Evolutionary conservation across 2,888 invertebrate genomes (phyloP), one percentile per base, ranked within the genome.

Genomic region (Drosophila kuntzei): DNA sequence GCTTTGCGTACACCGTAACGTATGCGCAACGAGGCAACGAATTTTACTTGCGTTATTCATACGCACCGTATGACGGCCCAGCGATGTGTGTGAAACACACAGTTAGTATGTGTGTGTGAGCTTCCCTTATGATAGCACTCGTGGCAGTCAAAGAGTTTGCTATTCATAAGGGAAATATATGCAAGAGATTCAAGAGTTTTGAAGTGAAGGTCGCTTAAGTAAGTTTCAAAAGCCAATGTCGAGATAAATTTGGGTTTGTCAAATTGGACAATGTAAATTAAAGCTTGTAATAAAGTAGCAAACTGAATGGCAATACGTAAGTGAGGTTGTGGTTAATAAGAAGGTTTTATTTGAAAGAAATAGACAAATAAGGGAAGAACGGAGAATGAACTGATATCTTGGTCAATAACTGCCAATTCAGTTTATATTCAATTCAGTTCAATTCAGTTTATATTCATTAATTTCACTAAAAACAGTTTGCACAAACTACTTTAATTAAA

Each of bases 171-270:
- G 54, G 70, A 73, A 53, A 59, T 63, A 75, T 58, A 69, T 63
- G 64, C 54, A 72, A 61, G 62, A 78, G 66, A 81, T 84, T 65
- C 54, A 65, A 78, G 71, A 64, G 72, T 60, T 50, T 55, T 59
- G 37, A 76, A 66, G 64, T 78, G 81, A 79, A 79, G 79, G 85
- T 79, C 85, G 85, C 71, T 81, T 74, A 84, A 80, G 79, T 71
- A 74, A 78, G 81, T 84, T 78, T 65, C 12, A 54, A 68, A 53
- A 50, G 57, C 50, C 51, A 67, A 68, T 74, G 62, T 57, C 62
- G 29, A 74, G 69, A 57, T 74, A 72, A 41, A 51, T 41, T 37
- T 44, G 16, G n/a, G 37, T 51, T 63, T 18, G 22, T 32, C 16
- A 18, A 32, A 20, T 25, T 46, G 53, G 25, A 32, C 44, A 57